Percentiles rank a stretch among this genome's conserved stretches.
These are phyloP conservation scores for Pyrocoelia pectoralis DNA, from an alignment of 2,888 invertebrate genomes.

Conservation along the genomic window DNA sequence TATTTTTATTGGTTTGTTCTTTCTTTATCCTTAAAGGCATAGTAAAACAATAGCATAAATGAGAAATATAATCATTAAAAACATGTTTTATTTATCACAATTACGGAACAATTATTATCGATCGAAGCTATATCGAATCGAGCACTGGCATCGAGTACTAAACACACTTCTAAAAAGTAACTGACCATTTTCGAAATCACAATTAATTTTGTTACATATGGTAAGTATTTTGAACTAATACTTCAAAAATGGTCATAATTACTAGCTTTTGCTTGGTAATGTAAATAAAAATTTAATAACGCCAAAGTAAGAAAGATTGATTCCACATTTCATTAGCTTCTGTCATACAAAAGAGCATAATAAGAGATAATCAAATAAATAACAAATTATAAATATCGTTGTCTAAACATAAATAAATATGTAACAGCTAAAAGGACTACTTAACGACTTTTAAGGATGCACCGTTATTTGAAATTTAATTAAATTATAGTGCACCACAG, in stretches of 20 bases:
- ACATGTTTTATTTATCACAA: constrained; percentile 60
- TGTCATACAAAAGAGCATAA: constrained; percentile 14
- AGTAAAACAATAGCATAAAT: constrained; percentile 48
- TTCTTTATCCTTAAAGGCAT: constrained; percentile 25
- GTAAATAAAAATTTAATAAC: constrained; percentile 15
- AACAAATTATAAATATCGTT: constrained; percentile 35
- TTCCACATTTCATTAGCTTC: constrained; percentile 8
- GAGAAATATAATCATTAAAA: constrained; percentile 53
- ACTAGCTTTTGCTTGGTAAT: constrained; percentile 11
- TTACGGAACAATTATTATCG: constrained; percentile 53
- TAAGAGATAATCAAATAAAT: constrained; percentile 33
- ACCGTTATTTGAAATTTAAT: constrained; percentile 3
- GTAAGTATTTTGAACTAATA: constrained; percentile 5
- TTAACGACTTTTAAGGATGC: constrained; percentile 27
- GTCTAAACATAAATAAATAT: constrained; percentile 34
- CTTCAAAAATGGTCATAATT: constrained; percentile 22
- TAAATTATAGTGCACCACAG: constrained; percentile 11
- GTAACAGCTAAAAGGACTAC: constrained; percentile 30
- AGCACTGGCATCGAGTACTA: constrained; percentile 49
- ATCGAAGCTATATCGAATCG: constrained; percentile 43
- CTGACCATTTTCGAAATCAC: constrained; percentile 22
- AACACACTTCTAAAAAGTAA: background rate
- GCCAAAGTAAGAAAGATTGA: constrained; percentile 15
- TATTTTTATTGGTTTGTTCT: constrained; percentile 4
- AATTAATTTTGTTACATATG: constrained; percentile 10